phyloP scores from a whole-genome alignment of 1,140 invertebrate genomes.

The Aricia agestis region DNA sequence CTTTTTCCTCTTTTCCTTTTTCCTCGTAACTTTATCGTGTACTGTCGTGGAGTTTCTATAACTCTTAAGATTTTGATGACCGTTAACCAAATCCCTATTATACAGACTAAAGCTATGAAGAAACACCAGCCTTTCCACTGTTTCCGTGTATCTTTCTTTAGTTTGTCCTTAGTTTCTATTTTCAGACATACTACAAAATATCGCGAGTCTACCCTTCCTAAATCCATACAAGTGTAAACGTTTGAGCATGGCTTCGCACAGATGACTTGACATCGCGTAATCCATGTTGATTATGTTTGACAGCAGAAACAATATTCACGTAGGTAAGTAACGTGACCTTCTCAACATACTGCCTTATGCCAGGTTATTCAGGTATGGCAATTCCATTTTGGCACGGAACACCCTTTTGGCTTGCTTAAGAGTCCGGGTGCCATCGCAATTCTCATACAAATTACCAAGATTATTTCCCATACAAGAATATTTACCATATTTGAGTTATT shows the following conservation, averaged over 20 bases:
- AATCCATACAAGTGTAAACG: slow-evolving; percentile 23
- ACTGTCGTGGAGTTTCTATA: too few species aligned
- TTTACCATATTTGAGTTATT: too few species aligned
- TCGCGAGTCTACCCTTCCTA: slow-evolving; percentile 4
- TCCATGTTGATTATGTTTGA: slow-evolving; percentile 14
- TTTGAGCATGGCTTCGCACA: slow-evolving; percentile 12
- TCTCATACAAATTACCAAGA: too few species aligned
- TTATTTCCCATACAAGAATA: too few species aligned
- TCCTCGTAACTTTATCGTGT: background rate
- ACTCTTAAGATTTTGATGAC: too few species aligned
- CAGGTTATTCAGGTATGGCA: too few species aligned
- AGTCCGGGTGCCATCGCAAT: too few species aligned
- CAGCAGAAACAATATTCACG: background rate
- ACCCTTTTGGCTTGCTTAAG: too few species aligned
- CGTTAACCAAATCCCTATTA: too few species aligned
- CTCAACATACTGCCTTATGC: background rate
- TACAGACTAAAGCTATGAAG: too few species aligned
- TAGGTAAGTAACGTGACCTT: background rate
- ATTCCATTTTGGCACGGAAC: too few species aligned
- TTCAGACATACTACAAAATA: slow-evolving; percentile 1
- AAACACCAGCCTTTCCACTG: too few species aligned
- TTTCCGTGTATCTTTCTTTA: background rate
- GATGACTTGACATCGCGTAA: slow-evolving; percentile 8
- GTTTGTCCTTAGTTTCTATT: background rate
- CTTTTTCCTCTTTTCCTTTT: background rate